Base-by-base conservation (phyloP, 2,113 vertebrate species). In the Sebastes fasciatus region DNA sequence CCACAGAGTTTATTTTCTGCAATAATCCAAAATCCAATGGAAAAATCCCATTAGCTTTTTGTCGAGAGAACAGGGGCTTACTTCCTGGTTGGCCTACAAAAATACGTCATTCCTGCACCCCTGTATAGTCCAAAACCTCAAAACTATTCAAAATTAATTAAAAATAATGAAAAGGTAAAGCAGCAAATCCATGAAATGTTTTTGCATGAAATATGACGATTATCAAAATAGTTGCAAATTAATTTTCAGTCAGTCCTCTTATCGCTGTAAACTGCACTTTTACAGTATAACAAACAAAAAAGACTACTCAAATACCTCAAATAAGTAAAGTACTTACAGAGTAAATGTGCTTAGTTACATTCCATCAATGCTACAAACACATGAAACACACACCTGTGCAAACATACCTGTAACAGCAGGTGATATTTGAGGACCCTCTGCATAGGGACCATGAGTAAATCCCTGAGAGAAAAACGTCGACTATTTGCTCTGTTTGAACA, bases 381-480 rank as follows among this genome's bases (percentile, higher is more conserved):
- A 21, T 19, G 13, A 65, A 19, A 45, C 9, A 65, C 42, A 80
- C 71, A 43, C 43, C 10, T 67, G 61, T 9, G 17, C 63, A 67
- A 21, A 85, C 81, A 40, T 64, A 92, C 93, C 92, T 93, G 93
- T 83, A 94, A 74, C 64, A 96, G 91, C n/a, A 99, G 96, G 86
- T 96, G 97, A 48, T 99, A 98, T 80, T 99, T 98, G 13, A 99
- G 96, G 10, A 98, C 97, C 11, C 97, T 93, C 89, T 99, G 97
- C 96, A 99, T 97, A 0, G 97, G 97, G 3, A 99, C 97, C 97
- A 99, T 98, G 40, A 99, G 95, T 21, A 99, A 94, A 81, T 99
- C 97, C 80, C 97, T 86, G 64, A 99, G 93, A 58, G 96, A 95
- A 91, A 98, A 98, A 21, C 97, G 94, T 0, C 97, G 97, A 0